Evolutionary conservation across 2,888 invertebrate genomes (phyloP).

Genomic region (Coecobrya sp.): DNA sequence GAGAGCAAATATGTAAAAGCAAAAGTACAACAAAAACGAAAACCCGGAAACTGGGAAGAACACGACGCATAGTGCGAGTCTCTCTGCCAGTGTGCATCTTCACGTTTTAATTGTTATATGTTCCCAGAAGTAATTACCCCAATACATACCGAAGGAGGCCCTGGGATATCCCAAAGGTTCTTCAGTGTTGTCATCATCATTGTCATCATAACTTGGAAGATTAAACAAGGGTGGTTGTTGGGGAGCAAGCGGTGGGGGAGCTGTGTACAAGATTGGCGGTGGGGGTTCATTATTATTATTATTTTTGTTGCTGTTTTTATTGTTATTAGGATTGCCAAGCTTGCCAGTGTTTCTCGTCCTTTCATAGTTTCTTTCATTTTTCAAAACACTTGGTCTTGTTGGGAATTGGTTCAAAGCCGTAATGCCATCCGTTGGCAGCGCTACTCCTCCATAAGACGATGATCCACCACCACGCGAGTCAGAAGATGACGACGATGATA

Average conservation of each 20-base stretch:
- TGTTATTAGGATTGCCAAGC: slow-evolving; percentile 37
- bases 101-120: slow-evolving; percentile 33
- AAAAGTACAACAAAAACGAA: not conserved
- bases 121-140: slow-evolving; percentile 55
- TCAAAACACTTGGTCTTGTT: slow-evolving; percentile 56
- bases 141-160: slow-evolving; percentile 82
- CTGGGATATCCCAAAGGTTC: slow-evolving; percentile 84
- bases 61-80: not conserved
- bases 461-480: not conserved
- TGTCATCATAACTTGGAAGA: slow-evolving; percentile 66
- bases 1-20: not conserved
- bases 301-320: slow-evolving; percentile 56
- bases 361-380: slow-evolving; percentile 43
- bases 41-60: not conserved
- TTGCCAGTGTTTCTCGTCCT: slow-evolving; percentile 49
- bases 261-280: slow-evolving; percentile 63
- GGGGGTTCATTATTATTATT: slow-evolving; percentile 61
- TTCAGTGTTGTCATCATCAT: slow-evolving; percentile 76
- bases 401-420: slow-evolving; percentile 44
- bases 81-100: slow-evolving; percentile 6
- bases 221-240: slow-evolving; percentile 60
- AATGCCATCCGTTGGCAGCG: slow-evolving; percentile 64
- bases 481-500: slow-evolving; percentile 45
- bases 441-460: slow-evolving; percentile 9
- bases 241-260: slow-evolving; percentile 51